Percentiles rank a stretch among this genome's conserved stretches.
Conservation (phyloP, 2,888 invertebrate genomes). For the Sthenelais limicola region DNA sequence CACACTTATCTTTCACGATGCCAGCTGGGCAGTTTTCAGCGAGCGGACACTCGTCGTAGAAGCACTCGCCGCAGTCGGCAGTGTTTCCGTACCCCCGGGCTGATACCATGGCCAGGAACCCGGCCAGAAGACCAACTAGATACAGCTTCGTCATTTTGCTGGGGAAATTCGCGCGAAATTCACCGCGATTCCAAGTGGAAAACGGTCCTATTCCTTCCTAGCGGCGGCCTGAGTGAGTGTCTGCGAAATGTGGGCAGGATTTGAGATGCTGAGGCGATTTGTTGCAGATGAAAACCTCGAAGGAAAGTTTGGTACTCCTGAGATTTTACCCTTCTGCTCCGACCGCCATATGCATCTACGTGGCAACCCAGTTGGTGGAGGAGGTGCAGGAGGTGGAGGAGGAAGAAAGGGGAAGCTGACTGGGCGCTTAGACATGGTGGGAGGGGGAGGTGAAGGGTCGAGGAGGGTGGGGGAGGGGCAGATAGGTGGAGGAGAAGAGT, state of each 20-base stretch:
- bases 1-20: conserved; percentile 74
- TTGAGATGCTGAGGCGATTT: background rate
- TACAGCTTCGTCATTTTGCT: background rate
- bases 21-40: conserved; percentile 73
- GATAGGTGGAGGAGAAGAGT: background rate
- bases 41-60: conserved; percentile 41
- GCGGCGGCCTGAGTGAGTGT: background rate
- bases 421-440: too few relatives aligned
- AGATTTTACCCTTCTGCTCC: background rate
- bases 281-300: background rate
- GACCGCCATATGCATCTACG: conserved; percentile 7
- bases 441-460: background rate
- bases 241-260: background rate
- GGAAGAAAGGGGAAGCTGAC: too few relatives aligned
- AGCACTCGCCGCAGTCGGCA: conserved; percentile 47
- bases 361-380: conserved; percentile 14
- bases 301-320: background rate
- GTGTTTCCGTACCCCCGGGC: background rate
- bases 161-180: background rate
- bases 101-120: background rate
- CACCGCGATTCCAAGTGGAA: background rate
- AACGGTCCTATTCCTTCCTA: background rate
- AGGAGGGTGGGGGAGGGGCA: background rate
- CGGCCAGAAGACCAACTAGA: background rate
- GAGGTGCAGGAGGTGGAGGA: background rate